Percentiles rank a stretch among this genome's conserved stretches.
These are phyloP conservation scores for Chiloscyllium punctatum DNA, from an alignment of 2,797 vertebrate genomes.

Conservation along the genomic window DNA sequence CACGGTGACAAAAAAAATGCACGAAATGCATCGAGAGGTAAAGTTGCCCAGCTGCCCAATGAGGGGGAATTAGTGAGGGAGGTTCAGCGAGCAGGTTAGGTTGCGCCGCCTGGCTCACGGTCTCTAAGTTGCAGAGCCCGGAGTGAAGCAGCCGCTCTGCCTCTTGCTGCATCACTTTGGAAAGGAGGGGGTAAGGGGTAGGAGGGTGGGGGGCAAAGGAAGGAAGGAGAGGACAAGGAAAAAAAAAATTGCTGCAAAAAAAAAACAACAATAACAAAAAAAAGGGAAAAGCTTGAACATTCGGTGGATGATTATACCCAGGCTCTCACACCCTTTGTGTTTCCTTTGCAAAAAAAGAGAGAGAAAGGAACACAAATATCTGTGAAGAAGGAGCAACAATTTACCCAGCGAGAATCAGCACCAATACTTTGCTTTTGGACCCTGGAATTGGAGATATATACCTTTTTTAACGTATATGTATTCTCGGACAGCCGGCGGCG, in stretches of 20 bases:
- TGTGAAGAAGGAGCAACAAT: background rate
- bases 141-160: background rate
- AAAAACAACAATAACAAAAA: no score
- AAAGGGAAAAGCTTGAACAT: background rate
- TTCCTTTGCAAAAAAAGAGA: background rate
- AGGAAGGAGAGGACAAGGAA: no score
- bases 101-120: background rate
- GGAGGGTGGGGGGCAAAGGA: no score
- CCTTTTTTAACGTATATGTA: no score
- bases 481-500: background rate
- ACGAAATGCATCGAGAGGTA: background rate
- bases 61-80: background rate
- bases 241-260: background rate
- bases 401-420: background rate
- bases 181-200: background rate
- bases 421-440: background rate
- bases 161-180: background rate
- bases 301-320: background rate
- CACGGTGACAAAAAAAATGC: no score
- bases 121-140: background rate
- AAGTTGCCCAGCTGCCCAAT: background rate
- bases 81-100: background rate
- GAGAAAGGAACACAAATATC: background rate
- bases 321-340: background rate
- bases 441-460: background rate